Evolutionary conservation across 2,888 invertebrate species (phyloP).

Genomic region (Megaustenia siamemsis): DNA sequence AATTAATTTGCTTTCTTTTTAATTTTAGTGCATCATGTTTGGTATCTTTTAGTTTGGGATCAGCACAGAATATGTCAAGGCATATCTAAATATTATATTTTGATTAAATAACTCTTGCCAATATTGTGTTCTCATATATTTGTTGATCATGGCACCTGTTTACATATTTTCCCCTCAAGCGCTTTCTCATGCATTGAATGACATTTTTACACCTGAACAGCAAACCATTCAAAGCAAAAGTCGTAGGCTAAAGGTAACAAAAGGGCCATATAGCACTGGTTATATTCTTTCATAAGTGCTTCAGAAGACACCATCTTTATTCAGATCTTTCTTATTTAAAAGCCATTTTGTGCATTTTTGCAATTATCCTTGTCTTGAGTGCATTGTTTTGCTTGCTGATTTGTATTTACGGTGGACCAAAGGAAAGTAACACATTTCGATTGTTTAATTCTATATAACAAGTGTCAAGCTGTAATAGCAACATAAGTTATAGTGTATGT

Average conservation of each 20-base stretch:
- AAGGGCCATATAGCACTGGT: slow-evolving; percentile 27
- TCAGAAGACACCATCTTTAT: background rate
- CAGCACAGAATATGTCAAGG: too few species aligned
- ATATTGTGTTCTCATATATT: background rate
- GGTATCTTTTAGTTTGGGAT: too few species aligned
- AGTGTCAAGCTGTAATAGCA: too few species aligned
- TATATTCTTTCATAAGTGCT: background rate
- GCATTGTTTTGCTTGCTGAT: slow-evolving; percentile 37
- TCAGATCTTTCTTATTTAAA: background rate
- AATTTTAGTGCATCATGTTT: too few species aligned
- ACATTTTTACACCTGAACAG: slow-evolving; percentile 42
- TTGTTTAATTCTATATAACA: too few species aligned
- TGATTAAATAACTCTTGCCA: background rate
- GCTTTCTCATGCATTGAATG: background rate
- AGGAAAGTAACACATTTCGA: too few species aligned
- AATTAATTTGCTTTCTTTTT: too few species aligned
- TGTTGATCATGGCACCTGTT: background rate
- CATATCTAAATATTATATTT: too few species aligned
- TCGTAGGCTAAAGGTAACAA: slow-evolving; percentile 50
- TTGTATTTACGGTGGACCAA: too few species aligned
- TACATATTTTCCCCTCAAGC: background rate
- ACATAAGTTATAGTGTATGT: too few species aligned
- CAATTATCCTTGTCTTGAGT: background rate
- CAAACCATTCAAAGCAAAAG: slow-evolving; percentile 50
- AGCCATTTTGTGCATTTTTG: slow-evolving; percentile 3